A percentile compares a stretch with the other conserved stretches of the same genome.
Conservation (phyloP, 2,113 vertebrate genomes). For the Dromaius novaehollandiae region DNA sequence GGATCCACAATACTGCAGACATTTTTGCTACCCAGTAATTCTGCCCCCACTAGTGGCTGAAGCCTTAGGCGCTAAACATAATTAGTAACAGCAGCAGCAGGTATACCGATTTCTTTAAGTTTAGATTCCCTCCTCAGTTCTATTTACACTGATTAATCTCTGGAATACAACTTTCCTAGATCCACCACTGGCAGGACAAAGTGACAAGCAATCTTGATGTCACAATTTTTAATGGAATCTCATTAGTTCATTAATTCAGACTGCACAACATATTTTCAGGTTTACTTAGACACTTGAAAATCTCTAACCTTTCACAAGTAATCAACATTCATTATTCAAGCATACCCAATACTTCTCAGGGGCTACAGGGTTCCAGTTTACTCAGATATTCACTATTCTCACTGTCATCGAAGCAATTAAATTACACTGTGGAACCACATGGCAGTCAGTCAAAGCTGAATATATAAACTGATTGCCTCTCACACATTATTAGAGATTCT, state of each 20-base stretch:
- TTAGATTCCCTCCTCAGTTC: neutral
- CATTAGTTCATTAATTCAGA: neutral
- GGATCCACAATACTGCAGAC: neutral
- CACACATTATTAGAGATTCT: neutral
- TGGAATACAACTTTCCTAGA: neutral
- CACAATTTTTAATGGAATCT: fast-evolving
- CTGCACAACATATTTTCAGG: neutral
- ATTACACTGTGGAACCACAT: neutral
- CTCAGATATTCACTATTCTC: neutral
- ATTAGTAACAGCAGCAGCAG: neutral
- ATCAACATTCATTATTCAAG: neutral
- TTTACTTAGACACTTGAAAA: neutral
- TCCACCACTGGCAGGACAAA: neutral
- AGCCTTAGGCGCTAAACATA: neutral
- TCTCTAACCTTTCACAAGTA: neutral
- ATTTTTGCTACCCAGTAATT: neutral
- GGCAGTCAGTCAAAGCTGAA: neutral
- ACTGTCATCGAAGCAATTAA: neutral
- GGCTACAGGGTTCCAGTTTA: neutral
- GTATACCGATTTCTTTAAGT: fast-evolving
- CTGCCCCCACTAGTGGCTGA: neutral
- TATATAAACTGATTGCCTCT: neutral
- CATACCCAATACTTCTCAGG: neutral
- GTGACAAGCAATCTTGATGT: neutral
- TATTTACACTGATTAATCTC: neutral